Evolutionary conservation across 2,888 invertebrate species (phyloP).

Genomic region (Pomacea canaliculata): DNA sequence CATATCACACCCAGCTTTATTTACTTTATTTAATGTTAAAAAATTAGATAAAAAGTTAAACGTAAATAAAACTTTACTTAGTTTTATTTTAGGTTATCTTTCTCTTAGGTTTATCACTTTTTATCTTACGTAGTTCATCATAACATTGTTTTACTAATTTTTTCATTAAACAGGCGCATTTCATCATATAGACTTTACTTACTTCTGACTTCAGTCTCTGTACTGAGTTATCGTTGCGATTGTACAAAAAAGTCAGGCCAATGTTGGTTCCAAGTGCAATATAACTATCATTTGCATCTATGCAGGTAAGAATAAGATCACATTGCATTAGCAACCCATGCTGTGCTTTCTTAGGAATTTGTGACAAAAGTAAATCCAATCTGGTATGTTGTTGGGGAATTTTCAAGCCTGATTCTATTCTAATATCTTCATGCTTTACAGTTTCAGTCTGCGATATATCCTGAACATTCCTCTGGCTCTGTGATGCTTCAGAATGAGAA

Average conservation of each 20-base stretch:
- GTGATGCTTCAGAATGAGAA: no score
- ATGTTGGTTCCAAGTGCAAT: slow-evolving; percentile 88
- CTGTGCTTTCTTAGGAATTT: slow-evolving; percentile 60
- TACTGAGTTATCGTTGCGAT: slow-evolving; percentile 77
- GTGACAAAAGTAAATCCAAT: slow-evolving; percentile 51
- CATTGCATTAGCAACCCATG: slow-evolving; percentile 53
- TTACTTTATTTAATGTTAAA: no score
- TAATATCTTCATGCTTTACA: background rate
- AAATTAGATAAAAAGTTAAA: no score
- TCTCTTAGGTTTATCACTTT: no score
- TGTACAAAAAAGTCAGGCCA: slow-evolving; percentile 89
- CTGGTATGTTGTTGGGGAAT: slow-evolving; percentile 47
- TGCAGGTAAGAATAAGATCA: slow-evolving; percentile 75
- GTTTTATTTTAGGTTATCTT: no score
- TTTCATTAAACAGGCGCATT: no score
- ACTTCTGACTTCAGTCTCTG: slow-evolving; percentile 87
- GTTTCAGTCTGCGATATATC: background rate
- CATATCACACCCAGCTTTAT: no score
- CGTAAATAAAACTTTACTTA: no score
- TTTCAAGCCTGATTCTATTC: slow-evolving; percentile 1
- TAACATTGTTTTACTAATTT: no score
- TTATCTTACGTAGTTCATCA: no score
- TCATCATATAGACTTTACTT: slow-evolving; percentile 51
- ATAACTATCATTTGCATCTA: slow-evolving; percentile 85
- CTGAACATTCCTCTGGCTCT: background rate